Evolutionary conservation across 2,797 vertebrate genomes (phyloP).

Genomic region (Staurois parvus): DNA sequence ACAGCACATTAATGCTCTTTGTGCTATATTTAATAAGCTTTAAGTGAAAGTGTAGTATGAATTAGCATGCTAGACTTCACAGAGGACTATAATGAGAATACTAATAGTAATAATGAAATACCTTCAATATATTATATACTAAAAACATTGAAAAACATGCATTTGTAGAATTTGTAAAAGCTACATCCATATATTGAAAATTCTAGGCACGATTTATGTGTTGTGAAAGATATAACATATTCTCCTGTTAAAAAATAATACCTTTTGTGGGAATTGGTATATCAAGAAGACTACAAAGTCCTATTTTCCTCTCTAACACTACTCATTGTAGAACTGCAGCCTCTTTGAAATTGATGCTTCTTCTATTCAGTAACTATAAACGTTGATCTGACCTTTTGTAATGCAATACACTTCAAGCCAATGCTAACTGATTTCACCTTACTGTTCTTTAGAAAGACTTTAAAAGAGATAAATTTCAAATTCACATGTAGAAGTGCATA

Average conservation of each 20-base stretch:
- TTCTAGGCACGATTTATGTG: neutral
- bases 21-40: too few relatives aligned
- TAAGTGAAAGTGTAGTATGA: too few relatives aligned
- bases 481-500: constrained; percentile 2
- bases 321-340: constrained; percentile 35
- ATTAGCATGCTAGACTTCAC: too few relatives aligned
- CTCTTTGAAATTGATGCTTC: constrained; percentile 51
- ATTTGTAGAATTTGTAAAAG: neutral
- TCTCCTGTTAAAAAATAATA: constrained; percentile 2
- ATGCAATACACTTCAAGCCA: constrained; percentile 52
- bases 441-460: constrained; percentile 37
- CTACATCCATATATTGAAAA: neutral
- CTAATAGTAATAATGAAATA: too few relatives aligned
- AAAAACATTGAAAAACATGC: too few relatives aligned
- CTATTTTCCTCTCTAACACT: constrained; percentile 28
- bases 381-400: constrained; percentile 56
- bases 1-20: too few relatives aligned
- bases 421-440: constrained; percentile 54
- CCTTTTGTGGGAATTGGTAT: constrained; percentile 5
- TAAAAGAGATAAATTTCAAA: constrained; percentile 32
- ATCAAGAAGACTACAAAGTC: constrained; percentile 30
- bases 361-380: constrained; percentile 50
- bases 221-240: neutral
- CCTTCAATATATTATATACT: too few relatives aligned
- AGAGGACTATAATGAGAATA: too few relatives aligned